These are phyloP conservation scores for Pluvianellus socialis DNA, from an alignment of 2,113 vertebrate species.

Conservation along the genomic window DNA sequence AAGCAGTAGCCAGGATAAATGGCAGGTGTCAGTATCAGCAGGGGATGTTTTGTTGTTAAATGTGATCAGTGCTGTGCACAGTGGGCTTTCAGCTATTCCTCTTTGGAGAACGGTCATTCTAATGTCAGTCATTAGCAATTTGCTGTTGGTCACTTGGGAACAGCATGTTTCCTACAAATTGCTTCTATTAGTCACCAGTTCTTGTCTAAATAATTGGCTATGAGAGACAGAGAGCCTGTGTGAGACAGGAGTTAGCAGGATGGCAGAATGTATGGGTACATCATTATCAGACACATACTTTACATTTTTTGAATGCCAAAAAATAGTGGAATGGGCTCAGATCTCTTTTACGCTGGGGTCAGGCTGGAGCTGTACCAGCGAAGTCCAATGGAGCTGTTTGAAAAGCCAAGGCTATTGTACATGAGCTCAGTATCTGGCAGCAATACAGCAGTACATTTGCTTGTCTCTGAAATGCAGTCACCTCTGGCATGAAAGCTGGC, in stretches of 20 bases:
- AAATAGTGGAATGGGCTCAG: background rate
- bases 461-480: constrained; percentile 31
- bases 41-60: constrained; percentile 23
- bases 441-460: constrained; percentile 1
- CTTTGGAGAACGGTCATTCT: background rate
- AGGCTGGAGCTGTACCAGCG: background rate
- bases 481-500: constrained; percentile 38
- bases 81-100: background rate
- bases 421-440: constrained; percentile 39
- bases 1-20: background rate
- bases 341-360: background rate
- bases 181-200: constrained; percentile 47
- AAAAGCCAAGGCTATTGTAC: background rate
- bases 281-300: background rate
- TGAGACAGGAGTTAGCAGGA: background rate
- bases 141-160: constrained; percentile 49
- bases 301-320: background rate
- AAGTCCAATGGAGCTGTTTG: background rate
- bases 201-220: constrained; percentile 43
- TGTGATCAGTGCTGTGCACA: background rate
- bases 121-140: constrained; percentile 47
- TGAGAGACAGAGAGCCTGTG: background rate
- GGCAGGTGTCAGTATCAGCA: background rate
- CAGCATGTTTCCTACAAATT: constrained; percentile 43
- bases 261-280: background rate